These are phyloP conservation scores for Cepphus grylle DNA, from an alignment of 2,113 vertebrate genomes.

Conservation along the genomic window DNA sequence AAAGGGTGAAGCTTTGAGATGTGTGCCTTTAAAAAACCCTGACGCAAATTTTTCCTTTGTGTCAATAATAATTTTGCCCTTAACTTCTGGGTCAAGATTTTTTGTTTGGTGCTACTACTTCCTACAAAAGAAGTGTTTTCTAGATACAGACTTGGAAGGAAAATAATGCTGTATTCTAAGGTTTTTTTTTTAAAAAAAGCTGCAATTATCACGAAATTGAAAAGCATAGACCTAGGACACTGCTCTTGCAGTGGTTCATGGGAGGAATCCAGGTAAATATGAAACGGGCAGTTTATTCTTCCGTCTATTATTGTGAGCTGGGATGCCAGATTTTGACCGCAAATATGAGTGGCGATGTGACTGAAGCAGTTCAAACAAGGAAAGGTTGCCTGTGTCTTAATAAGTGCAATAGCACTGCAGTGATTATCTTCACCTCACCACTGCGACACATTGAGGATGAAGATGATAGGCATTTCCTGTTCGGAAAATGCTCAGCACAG, in stretches of 20 bases:
- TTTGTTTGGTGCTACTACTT: not conserved
- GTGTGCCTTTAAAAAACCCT: not conserved
- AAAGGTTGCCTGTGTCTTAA: not conserved
- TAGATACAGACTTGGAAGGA: not conserved
- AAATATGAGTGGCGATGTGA: not conserved
- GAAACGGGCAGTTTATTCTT: not conserved
- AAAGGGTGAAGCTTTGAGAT: not conserved
- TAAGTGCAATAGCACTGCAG: not conserved
- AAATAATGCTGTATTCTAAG: not conserved
- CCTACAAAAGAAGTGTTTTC: not conserved
- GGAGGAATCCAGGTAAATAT: not conserved
- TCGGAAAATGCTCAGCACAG: not conserved
- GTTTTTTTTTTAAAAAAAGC: not conserved
- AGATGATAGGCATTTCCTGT: not conserved
- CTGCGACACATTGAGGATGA: not conserved
- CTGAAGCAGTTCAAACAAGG: not conserved
- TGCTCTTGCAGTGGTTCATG: not conserved
- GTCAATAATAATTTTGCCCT: not conserved
- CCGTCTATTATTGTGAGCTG: not conserved
- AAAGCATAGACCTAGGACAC: not conserved
- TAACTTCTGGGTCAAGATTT: not conserved
- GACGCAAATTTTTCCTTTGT: not conserved
- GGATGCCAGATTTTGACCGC: not conserved
- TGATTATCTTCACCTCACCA: not conserved
- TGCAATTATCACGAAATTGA: not conserved